Evolutionary conservation across 2,797 vertebrate genomes (phyloP).

Genomic region (Cyclura pinguis): DNA sequence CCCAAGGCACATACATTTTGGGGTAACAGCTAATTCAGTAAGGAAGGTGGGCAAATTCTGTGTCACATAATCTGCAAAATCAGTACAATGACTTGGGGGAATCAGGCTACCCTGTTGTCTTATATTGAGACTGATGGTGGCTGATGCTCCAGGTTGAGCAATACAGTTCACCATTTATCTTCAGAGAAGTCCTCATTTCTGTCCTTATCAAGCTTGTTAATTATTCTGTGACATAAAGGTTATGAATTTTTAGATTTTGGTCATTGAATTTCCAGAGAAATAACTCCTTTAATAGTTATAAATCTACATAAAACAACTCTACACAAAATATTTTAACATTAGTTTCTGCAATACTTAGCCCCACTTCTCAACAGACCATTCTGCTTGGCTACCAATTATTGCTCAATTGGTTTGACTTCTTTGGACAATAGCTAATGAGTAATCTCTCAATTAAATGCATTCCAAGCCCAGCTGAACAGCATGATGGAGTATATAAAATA

Average conservation of each 20-base stretch:
- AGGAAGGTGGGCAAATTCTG: background rate
- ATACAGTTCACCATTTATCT: background rate
- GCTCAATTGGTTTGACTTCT: background rate
- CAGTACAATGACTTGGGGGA: too few relatives aligned
- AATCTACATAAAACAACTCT: background rate
- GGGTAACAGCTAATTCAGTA: background rate
- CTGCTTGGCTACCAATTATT: background rate
- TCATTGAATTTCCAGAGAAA: conserved; percentile 14
- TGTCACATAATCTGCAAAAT: background rate
- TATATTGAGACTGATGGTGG: background rate
- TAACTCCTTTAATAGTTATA: conserved; percentile 3
- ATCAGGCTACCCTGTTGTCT: background rate
- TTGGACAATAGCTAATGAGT: background rate
- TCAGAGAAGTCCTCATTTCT: background rate
- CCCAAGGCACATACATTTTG: too few relatives aligned
- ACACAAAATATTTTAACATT: background rate
- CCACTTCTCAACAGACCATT: background rate
- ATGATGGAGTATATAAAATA: background rate
- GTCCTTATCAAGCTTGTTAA: background rate
- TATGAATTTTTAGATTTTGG: background rate
- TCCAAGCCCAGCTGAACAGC: background rate
- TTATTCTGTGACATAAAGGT: background rate
- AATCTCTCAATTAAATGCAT: background rate
- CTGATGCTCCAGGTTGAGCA: background rate
- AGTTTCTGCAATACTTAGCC: conserved; percentile 3